These are phyloP conservation scores for Cyrtonyx montezumae DNA, from an alignment of 2,113 vertebrate genomes.

Conservation along the genomic window DNA sequence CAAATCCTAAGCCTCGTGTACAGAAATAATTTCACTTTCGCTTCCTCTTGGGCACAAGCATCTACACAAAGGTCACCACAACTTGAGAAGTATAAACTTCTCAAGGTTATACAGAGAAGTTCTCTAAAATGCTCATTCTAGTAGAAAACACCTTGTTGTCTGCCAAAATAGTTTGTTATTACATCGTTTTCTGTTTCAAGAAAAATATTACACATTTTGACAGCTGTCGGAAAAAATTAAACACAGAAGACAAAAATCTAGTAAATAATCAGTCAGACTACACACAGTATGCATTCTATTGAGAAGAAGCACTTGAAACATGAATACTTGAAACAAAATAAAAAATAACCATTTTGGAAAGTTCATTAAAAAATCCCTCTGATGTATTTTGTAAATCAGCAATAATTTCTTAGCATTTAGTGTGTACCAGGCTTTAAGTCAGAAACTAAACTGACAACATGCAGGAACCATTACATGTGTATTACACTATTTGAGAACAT, in stretches of 20 bases:
- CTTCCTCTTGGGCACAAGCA: slow-evolving; percentile 33
- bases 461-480: neutral
- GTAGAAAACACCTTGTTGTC: neutral
- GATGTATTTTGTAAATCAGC: neutral
- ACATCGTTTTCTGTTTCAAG: neutral
- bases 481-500: neutral
- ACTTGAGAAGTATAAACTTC: slow-evolving; percentile 19
- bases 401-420: neutral
- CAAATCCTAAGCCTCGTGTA: slow-evolving; percentile 41
- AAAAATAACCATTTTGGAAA: neutral
- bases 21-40: slow-evolving; percentile 46
- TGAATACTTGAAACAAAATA: neutral
- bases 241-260: neutral
- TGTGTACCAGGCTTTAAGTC: neutral
- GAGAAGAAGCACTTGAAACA: neutral
- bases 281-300: neutral
- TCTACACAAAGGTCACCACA: slow-evolving; percentile 14
- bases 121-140: neutral
- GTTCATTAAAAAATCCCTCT: neutral
- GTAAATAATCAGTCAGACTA: neutral
- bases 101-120: neutral
- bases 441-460: neutral
- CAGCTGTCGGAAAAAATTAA: neutral
- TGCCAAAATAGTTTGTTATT: neutral
- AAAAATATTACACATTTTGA: neutral